Conservation (phyloP, 2,888 invertebrate species). For the Tenthredo livida region DNA sequence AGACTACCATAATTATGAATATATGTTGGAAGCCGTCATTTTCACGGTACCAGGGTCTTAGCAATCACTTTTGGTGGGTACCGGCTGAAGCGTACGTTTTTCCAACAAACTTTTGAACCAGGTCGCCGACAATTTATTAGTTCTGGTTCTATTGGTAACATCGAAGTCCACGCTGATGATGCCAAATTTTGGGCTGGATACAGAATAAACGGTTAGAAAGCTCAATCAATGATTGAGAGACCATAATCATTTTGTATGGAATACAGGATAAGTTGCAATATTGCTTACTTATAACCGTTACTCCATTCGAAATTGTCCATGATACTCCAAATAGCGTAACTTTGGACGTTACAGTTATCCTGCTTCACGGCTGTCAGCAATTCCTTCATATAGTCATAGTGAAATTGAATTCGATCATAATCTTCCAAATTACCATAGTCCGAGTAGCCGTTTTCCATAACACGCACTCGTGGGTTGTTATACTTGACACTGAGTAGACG, state of each 20-base stretch:
- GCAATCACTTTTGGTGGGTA: neutral
- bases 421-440: slow-evolving; percentile 75
- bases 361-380: slow-evolving; percentile 67
- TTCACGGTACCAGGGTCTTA: neutral
- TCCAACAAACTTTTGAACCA: neutral
- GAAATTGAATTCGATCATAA: slow-evolving; percentile 66
- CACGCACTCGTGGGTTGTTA: slow-evolving; percentile 80
- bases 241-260: neutral
- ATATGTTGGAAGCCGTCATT: neutral
- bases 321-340: slow-evolving; percentile 78
- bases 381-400: slow-evolving; percentile 66
- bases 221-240: slow-evolving; percentile 32
- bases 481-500: slow-evolving; percentile 79
- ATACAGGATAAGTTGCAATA: neutral
- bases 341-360: slow-evolving; percentile 78
- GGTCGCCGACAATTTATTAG: neutral
- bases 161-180: neutral
- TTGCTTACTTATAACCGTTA: slow-evolving; percentile 85
- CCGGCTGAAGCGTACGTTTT: neutral
- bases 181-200: neutral
- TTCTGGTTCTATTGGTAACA: slow-evolving; percentile 1
- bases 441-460: slow-evolving; percentile 83
- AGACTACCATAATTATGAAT: neutral
- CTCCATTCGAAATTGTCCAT: slow-evolving; percentile 79
- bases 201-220: slow-evolving; percentile 78